Base-by-base conservation (phyloP, 2,797 vertebrate species). In the Spinibarbus caldwelli region DNA sequence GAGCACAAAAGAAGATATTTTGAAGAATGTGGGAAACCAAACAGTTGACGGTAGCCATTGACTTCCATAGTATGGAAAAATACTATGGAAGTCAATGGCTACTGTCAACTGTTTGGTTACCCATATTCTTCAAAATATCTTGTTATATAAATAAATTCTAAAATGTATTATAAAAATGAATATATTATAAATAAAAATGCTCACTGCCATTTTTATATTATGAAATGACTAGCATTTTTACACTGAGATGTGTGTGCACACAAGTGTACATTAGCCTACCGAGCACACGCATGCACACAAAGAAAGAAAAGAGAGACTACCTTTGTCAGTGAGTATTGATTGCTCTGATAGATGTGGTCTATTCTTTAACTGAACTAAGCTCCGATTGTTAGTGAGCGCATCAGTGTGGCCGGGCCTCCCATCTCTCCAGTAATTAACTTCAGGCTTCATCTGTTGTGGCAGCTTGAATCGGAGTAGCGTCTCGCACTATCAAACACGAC, bases 271-370 rank as follows among this genome's bases (percentile, higher is more conserved):
- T 68, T 47, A 57, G 45, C 59, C 78, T 78, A 59, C 21, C 31
- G 15, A 49, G 59, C 45, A 49, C 76, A 76, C 47, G 21, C n/a
- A 45, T 26, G 34, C 52, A 67, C 66, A 75, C 72, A 84, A 43
- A 77, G 45, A 45, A 86, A 62, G 88, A 78, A 68, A 67, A 83
- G 49, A 83, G 78, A 84, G 82, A 87, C 59, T 79, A 26, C 43
- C 81, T 80, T 80, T 88, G 88, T 87, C 87, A 87, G 84, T 36
- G 77, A 57, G 77, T 85, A 91, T 89, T 62, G 90, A 91, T 91
- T 81, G 84, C 75, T 78, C 49, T 89, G 90, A 89, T 90, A 89
- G 90, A 89, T 89, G 82, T 77, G 88, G 68, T 84, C 82, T 87
- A 84, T 86, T 87, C 86, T 77, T 86, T 81, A 87, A 89, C 86